Percentiles rank a stretch among this genome's conserved stretches.
phyloP scores from a whole-genome alignment of 2,113 vertebrate genomes.

The Mirounga angustirostris region DNA sequence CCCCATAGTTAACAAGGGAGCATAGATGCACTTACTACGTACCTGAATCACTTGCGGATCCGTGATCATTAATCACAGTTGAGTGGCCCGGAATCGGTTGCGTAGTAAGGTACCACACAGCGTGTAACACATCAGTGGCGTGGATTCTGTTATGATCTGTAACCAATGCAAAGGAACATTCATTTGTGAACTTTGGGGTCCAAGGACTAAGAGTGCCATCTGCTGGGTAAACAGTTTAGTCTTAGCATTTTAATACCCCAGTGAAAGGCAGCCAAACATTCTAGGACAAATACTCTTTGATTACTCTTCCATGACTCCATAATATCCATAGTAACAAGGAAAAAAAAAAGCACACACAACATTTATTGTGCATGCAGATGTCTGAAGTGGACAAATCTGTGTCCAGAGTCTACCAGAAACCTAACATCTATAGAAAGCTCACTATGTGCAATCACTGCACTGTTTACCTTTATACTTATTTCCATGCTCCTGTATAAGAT shows the following conservation, averaged over 20 bases:
- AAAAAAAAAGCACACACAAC: neutral
- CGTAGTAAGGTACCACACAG: slow-evolving; percentile 98
- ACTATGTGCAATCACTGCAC: neutral
- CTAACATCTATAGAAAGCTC: neutral
- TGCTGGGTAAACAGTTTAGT: slow-evolving; percentile 79
- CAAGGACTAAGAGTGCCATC: slow-evolving; percentile 84
- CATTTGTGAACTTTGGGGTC: neutral
- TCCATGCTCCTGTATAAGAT: neutral
- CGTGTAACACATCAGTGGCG: slow-evolving; percentile 98
- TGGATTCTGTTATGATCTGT: slow-evolving; percentile 99
- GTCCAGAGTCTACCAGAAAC: neutral
- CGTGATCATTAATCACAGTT: slow-evolving; percentile 91
- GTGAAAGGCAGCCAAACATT: neutral
- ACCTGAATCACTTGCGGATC: slow-evolving; percentile 96
- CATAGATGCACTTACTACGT: neutral
- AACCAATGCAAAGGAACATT: slow-evolving; percentile 47
- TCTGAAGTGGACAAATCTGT: slow-evolving; percentile 9
- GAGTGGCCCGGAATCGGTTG: slow-evolving; percentile 96
- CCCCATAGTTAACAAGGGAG: neutral
- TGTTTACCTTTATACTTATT: neutral
- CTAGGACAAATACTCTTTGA: slow-evolving; percentile 24
- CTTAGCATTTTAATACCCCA: neutral
- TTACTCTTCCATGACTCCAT: neutral
- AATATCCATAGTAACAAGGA: neutral
- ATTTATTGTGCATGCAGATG: neutral